These are phyloP conservation scores for Lepisosteus osseus DNA, from an alignment of 2,113 vertebrate genomes.

Conservation along the genomic window DNA sequence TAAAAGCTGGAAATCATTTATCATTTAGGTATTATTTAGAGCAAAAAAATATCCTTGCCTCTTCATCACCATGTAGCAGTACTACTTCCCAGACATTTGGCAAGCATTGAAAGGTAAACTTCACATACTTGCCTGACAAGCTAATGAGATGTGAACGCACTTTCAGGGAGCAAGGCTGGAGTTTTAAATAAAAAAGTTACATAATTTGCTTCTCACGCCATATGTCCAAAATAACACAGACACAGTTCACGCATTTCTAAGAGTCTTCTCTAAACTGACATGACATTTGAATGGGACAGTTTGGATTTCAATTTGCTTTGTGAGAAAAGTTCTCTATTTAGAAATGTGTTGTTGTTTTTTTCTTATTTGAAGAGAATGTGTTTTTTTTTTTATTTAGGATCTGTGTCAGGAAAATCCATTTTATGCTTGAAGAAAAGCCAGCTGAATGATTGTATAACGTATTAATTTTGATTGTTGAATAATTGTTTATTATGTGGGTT, in stretches of 20 bases:
- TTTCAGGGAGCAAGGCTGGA: slow-evolving; percentile 36
- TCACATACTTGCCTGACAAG: slow-evolving; percentile 1
- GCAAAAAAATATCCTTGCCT: slow-evolving; percentile 40
- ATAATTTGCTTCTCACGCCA: slow-evolving; percentile 22
- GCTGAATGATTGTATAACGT: too few relatives aligned
- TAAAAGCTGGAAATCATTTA: slow-evolving; percentile 50
- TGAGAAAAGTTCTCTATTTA: too few relatives aligned
- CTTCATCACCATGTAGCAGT: slow-evolving; percentile 41
- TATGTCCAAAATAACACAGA: slow-evolving; percentile 15
- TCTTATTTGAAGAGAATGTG: too few relatives aligned
- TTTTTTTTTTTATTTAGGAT: too few relatives aligned
- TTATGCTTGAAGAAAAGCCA: too few relatives aligned
- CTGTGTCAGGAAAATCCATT: too few relatives aligned
- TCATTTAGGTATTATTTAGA: slow-evolving; percentile 40
- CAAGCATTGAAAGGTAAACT: slow-evolving; percentile 15
- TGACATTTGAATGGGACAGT: too few relatives aligned
- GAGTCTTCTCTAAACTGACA: not conserved
- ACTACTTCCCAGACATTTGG: slow-evolving; percentile 45
- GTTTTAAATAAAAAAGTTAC: slow-evolving; percentile 26
- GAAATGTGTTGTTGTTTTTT: too few relatives aligned
- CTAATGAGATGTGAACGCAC: slow-evolving; percentile 42
- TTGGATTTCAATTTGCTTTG: too few relatives aligned
- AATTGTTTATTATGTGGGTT: too few relatives aligned
- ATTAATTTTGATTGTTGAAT: too few relatives aligned
- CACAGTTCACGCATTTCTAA: not conserved